These are phyloP conservation scores for Buteo buteo DNA, from an alignment of 2,113 vertebrate genomes.

Conservation along the genomic window DNA sequence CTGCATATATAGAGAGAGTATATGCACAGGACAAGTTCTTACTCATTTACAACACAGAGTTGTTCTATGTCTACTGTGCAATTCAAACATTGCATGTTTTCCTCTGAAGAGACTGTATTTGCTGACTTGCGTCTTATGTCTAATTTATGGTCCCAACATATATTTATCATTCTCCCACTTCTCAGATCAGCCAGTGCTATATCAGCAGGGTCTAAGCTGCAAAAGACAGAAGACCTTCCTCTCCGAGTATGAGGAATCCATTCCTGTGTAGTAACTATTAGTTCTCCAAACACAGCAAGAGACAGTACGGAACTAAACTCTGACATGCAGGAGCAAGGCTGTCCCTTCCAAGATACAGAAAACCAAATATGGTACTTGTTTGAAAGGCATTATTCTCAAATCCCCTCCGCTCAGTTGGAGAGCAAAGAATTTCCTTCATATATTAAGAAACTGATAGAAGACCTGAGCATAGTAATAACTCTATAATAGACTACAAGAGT, in stretches of 20 bases:
- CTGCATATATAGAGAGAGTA: not conserved
- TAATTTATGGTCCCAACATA: not conserved
- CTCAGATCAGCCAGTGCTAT: not conserved
- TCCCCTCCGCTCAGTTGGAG: not conserved
- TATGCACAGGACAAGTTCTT: not conserved
- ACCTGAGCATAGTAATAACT: not conserved
- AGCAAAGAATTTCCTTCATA: not conserved
- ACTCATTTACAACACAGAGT: not conserved
- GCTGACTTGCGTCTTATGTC: not conserved
- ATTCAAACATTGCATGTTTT: not conserved
- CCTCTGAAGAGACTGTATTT: not conserved
- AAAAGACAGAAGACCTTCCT: not conserved
- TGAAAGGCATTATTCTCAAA: not conserved
- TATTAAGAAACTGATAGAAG: not conserved
- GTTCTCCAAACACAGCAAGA: not conserved
- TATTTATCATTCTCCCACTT: not conserved
- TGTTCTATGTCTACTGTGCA: not conserved
- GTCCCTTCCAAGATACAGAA: not conserved
- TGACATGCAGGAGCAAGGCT: not conserved
- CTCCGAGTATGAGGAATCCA: not conserved
- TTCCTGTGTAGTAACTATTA: not conserved
- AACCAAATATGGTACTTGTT: not conserved
- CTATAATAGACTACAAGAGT: not conserved
- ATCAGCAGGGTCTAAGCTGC: not conserved
- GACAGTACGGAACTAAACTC: not conserved